phyloP scores from a whole-genome alignment of 2,113 vertebrate species.

The Aix galericulata region DNA sequence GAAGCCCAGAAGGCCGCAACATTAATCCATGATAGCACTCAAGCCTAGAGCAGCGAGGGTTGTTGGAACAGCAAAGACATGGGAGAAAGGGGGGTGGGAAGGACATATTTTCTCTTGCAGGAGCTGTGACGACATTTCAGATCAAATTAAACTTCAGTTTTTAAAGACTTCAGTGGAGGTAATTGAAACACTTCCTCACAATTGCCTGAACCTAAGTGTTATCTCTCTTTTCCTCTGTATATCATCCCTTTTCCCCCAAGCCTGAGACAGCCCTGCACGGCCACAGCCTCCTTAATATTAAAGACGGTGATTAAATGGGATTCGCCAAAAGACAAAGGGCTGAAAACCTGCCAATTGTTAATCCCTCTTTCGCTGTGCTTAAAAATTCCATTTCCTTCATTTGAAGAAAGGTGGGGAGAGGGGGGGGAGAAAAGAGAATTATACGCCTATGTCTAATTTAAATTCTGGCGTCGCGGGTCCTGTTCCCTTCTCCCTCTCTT shows the following conservation, averaged over 20 bases:
- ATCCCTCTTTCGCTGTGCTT: constrained; percentile 73
- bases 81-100: not conserved
- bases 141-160: constrained; percentile 70
- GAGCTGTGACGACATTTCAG: constrained; percentile 53
- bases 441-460: constrained; percentile 72
- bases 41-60: not conserved
- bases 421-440: constrained; percentile 47
- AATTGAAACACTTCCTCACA: constrained; percentile 73
- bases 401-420: constrained; percentile 49
- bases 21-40: constrained; percentile 45
- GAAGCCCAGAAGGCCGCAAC: constrained; percentile 40
- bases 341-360: constrained; percentile 71
- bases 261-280: constrained; percentile 1
- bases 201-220: constrained; percentile 64
- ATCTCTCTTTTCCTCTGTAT: constrained; percentile 66
- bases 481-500: constrained; percentile 74
- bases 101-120: constrained; percentile 49
- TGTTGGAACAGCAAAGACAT: constrained; percentile 5
- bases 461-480: constrained; percentile 70
- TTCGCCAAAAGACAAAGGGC: constrained; percentile 76
- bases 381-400: constrained; percentile 78
- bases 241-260: constrained; percentile 58
- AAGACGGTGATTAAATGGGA: constrained; percentile 73
- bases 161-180: constrained; percentile 66
- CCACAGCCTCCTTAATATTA: constrained; percentile 76